These are phyloP conservation scores for Pseudomyrmex cubaensis DNA, from an alignment of 1,140 invertebrate species.

Conservation along the genomic window DNA sequence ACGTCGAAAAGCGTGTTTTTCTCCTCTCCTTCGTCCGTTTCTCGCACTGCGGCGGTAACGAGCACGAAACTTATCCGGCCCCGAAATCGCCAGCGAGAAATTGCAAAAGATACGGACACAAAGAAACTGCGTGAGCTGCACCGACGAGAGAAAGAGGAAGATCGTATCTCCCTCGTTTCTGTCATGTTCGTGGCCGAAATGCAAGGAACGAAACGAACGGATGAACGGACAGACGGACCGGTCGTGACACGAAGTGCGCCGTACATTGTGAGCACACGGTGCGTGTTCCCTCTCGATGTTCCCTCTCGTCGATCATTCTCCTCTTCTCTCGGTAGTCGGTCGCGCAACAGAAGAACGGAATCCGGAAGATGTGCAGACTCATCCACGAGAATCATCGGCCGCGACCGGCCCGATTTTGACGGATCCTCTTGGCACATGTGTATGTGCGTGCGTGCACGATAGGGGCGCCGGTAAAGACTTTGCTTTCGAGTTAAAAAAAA, in stretches of 20 bases:
- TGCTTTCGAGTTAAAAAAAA: background rate
- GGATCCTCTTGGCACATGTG: background rate
- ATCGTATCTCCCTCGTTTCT: slow-evolving; percentile 55
- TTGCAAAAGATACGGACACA: slow-evolving; percentile 47
- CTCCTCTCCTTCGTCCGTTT: background rate
- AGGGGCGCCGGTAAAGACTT: background rate
- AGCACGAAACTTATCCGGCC: slow-evolving; percentile 39
- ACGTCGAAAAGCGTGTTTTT: slow-evolving; percentile 35
- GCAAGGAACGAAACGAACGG: slow-evolving; percentile 13
- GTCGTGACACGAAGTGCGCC: slow-evolving; percentile 39
- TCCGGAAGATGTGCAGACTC: slow-evolving; percentile 36
- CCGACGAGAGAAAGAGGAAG: slow-evolving; percentile 14
- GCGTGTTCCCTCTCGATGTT: slow-evolving; percentile 13
- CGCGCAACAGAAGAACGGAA: background rate
- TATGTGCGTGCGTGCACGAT: background rate
- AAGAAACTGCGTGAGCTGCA: slow-evolving; percentile 44
- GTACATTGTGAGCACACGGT: background rate
- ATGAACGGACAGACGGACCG: slow-evolving; percentile 23
- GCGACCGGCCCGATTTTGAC: slow-evolving; percentile 1
- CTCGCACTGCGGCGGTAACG: slow-evolving; percentile 6
- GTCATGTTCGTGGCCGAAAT: slow-evolving; percentile 42
- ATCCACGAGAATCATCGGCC: slow-evolving; percentile 2
- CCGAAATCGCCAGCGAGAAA: slow-evolving; percentile 47
- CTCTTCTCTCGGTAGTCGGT: background rate
- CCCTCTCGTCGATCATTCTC: slow-evolving; percentile 39